Conservation (phyloP, 2,888 invertebrate species). For the Antitype chi region DNA sequence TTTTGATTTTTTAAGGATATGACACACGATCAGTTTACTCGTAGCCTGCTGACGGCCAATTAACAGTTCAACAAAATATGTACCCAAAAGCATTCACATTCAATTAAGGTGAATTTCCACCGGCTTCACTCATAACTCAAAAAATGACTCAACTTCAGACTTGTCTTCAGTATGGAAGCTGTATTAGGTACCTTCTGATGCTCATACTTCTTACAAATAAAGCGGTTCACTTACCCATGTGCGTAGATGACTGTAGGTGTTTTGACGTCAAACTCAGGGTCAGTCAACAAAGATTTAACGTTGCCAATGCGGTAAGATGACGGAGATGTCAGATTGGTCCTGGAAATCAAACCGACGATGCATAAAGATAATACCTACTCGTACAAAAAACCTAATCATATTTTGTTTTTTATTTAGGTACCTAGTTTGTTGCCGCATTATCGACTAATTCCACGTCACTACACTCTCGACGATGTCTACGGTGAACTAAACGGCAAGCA, state of each 20-base stretch:
- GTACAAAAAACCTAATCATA: neutral
- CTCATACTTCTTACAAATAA: neutral
- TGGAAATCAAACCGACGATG: slow-evolving; percentile 55
- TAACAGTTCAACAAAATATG: neutral
- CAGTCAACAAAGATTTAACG: slow-evolving; percentile 65
- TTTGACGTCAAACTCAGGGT: slow-evolving; percentile 70
- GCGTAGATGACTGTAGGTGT: slow-evolving; percentile 81
- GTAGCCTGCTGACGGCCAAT: neutral
- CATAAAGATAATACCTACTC: neutral
- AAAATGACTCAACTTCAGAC: neutral
- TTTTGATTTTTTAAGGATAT: neutral
- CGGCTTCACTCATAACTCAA: neutral
- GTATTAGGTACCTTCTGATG: neutral
- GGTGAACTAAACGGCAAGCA: too few relatives aligned
- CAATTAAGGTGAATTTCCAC: neutral
- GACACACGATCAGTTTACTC: neutral
- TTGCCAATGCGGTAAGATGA: slow-evolving; percentile 66
- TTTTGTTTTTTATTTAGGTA: neutral
- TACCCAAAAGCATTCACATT: neutral
- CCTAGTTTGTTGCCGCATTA: too few relatives aligned
- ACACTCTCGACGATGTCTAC: too few relatives aligned
- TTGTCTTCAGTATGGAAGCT: neutral
- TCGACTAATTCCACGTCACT: too few relatives aligned
- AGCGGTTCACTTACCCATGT: slow-evolving; percentile 77
- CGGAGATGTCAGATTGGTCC: slow-evolving; percentile 66